Evolutionary conservation across 1,140 invertebrate species (phyloP).

Genomic region (Gryon sp.): DNA sequence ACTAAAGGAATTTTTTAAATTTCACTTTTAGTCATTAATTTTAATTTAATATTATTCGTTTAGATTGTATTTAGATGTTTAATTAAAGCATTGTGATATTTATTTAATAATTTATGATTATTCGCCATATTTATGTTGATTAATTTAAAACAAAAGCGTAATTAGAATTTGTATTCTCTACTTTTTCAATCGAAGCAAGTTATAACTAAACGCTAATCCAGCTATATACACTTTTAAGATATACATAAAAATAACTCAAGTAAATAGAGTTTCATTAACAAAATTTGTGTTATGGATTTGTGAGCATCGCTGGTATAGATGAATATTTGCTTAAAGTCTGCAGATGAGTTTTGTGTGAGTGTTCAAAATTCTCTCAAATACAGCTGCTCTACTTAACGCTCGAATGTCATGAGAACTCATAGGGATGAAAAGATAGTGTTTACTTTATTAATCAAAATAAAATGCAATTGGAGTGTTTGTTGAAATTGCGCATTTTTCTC

Average conservation of each 20-base stretch:
- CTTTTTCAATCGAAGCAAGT: slow-evolving; percentile 21
- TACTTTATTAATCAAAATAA: too few species aligned
- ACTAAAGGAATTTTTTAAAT: not conserved
- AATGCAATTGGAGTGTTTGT: too few species aligned
- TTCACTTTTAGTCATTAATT: slow-evolving; percentile 3
- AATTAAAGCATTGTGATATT: too few species aligned
- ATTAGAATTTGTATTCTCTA: slow-evolving; percentile 8
- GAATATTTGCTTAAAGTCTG: slow-evolving; percentile 52
- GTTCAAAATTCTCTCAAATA: slow-evolving; percentile 48
- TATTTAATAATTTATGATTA: slow-evolving; percentile 2
- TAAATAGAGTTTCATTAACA: slow-evolving; percentile 24
- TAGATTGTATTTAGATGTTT: too few species aligned
- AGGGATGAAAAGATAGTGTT: slow-evolving; percentile 52
- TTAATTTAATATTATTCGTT: too few species aligned
- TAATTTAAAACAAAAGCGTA: slow-evolving; percentile 20
- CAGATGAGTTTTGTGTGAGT: slow-evolving; percentile 44
- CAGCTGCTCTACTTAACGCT: slow-evolving; percentile 60
- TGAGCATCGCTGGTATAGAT: slow-evolving; percentile 56
- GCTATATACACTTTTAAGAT: slow-evolving; percentile 24
- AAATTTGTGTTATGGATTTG: slow-evolving; percentile 62
- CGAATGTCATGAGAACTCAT: slow-evolving; percentile 48
- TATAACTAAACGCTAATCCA: slow-evolving; percentile 15
- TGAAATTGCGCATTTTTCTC: too few species aligned
- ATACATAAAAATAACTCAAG: slow-evolving; percentile 16
- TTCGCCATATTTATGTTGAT: slow-evolving; percentile 7